phyloP scores from a whole-genome alignment of 2,113 vertebrate genomes.

The Strix uralensis region DNA sequence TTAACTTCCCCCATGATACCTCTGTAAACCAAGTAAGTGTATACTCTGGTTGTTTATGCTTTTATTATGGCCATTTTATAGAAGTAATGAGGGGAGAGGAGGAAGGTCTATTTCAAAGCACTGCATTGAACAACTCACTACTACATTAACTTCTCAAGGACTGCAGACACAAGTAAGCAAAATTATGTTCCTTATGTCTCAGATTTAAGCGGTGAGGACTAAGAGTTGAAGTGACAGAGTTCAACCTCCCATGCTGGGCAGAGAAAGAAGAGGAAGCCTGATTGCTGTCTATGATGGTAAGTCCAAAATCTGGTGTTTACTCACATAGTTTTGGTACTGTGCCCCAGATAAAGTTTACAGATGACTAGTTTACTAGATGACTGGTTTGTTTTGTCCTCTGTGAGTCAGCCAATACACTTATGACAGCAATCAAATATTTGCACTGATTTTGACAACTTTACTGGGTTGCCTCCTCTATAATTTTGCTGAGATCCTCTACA shows the following conservation, averaged over 20 bases:
- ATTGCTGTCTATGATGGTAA: neutral
- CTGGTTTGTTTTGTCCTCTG: neutral
- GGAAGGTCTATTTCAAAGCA: neutral
- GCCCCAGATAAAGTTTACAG: neutral
- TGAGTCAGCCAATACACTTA: neutral
- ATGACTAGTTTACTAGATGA: neutral
- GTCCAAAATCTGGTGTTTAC: neutral
- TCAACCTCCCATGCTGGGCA: neutral
- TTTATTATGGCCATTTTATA: neutral
- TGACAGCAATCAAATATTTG: neutral
- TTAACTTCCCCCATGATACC: neutral
- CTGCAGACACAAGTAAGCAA: neutral
- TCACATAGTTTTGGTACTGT: neutral
- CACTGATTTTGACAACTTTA: neutral
- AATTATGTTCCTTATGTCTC: neutral
- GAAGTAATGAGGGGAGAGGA: neutral
- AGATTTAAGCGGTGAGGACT: neutral
- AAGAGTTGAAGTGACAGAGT: neutral
- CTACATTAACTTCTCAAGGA: neutral
- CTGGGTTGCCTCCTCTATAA: neutral
- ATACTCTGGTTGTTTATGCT: neutral
- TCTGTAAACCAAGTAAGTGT: neutral
- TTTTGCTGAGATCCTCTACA: neutral
- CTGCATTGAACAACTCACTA: neutral
- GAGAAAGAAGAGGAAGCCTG: neutral